phyloP scores from a whole-genome alignment of 2,888 invertebrate species.

The Ctenicera cuprea region DNA sequence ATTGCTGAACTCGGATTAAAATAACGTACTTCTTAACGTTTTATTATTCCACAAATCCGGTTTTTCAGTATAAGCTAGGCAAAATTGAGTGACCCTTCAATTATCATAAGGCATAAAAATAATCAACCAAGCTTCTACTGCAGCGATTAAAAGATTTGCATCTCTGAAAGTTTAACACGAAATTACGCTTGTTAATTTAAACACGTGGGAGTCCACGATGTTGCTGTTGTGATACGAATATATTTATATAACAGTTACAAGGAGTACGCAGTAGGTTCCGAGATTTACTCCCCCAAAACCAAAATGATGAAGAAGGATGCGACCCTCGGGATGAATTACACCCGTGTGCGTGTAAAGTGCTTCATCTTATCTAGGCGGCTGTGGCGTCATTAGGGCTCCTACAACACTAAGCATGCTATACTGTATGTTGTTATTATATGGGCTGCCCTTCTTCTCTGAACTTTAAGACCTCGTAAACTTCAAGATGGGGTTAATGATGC shows the following conservation, averaged over 20 bases:
- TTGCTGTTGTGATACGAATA: slow-evolving; percentile 22
- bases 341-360: slow-evolving; percentile 45
- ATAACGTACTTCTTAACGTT: too few relatives aligned
- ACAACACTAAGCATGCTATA: slow-evolving; percentile 48
- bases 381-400: slow-evolving; percentile 42
- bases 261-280: slow-evolving; percentile 15
- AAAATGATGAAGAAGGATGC: slow-evolving; percentile 44
- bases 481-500: slow-evolving; percentile 47
- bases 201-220: slow-evolving; percentile 2
- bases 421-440: slow-evolving; percentile 46
- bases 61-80: too few relatives aligned
- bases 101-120: background rate
- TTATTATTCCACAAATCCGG: too few relatives aligned
- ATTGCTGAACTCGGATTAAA: too few relatives aligned
- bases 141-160: slow-evolving; percentile 20
- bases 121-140: background rate
- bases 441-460: slow-evolving; percentile 44
- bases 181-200: slow-evolving; percentile 15
- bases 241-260: slow-evolving; percentile 33
- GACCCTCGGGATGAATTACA: slow-evolving; percentile 42
- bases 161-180: slow-evolving; percentile 6
- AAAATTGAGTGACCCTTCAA: slow-evolving; percentile 11
- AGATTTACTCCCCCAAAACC: slow-evolving; percentile 35
- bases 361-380: slow-evolving; percentile 47
- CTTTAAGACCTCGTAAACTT: slow-evolving; percentile 52